Evolutionary conservation across 2,888 invertebrate genomes (phyloP), one percentile per base, ranked within the genome.

Genomic region (Pycnomerus fuliginosus): DNA sequence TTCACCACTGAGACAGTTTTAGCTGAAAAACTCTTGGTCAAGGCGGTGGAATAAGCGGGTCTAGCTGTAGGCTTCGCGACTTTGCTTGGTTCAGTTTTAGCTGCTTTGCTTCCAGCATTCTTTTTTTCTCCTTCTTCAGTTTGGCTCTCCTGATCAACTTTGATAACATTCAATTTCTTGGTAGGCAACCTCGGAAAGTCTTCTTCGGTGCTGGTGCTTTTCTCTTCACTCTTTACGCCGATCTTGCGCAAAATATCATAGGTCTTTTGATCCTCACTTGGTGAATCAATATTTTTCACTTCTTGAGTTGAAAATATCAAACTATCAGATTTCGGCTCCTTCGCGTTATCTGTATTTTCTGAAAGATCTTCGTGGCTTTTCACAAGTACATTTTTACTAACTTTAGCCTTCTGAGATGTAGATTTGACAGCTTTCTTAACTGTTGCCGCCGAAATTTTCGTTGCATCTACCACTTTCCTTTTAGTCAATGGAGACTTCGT

Each of bases 1-100:
- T 61, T 68, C 10, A 34, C 32, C 7, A 43, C 34, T 2, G 62
- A 36, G 8, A 66, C 63, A 3, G 54, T 48, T 60, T 70, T 70
- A 8, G 62, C 60, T 3, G 67, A 62, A 13, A 67, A 56, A 44
- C 64, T 71, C 55, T 71, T 68, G 1, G 76, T 73, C 20, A 77
- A 54, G 7, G 73, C 74, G 1, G 72, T 70, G 0, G 77, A 73
- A 59, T 77, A 76, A 3, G 75, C 71, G 11, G 71, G 68, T 34
- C 66, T 63, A 8, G 56, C 46, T 16, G 58, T 37, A 15, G 58
- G 33, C 55, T 64, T 68, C 8, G 16, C 35, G 10, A 30, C 25
- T 51, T 57, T 56, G 8, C 31, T 37, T 4, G 48, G 7, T 16
- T 63, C 64, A 15, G 8, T 12, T 7, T 39, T 40, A 56, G 64